Evolutionary conservation across 1,140 invertebrate genomes (phyloP).

Genomic region (Carposina sasakii): DNA sequence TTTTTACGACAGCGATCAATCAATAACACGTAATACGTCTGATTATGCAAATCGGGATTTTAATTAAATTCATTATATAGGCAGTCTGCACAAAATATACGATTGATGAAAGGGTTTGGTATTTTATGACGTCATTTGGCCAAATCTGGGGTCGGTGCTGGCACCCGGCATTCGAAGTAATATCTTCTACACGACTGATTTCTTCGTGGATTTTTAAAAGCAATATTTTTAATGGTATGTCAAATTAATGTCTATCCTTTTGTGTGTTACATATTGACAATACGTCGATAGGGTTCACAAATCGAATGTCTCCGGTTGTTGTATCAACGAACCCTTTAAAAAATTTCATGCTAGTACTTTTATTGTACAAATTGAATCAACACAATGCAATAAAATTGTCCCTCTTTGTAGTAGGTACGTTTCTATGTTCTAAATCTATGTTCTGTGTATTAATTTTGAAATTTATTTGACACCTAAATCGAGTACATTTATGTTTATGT

Average conservation of each 20-base stretch:
- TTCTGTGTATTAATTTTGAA: slow-evolving; percentile 30
- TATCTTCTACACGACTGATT: slow-evolving; percentile 52
- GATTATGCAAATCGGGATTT: slow-evolving; percentile 48
- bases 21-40: slow-evolving; percentile 25
- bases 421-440: slow-evolving; percentile 39
- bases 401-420: slow-evolving; percentile 34
- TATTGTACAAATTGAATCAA: slow-evolving; percentile 64
- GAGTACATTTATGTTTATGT: background rate
- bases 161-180: slow-evolving; percentile 32
- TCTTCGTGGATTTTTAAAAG: slow-evolving; percentile 54
- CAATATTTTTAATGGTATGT: slow-evolving; percentile 67
- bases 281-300: slow-evolving; percentile 60
- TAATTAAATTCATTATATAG: slow-evolving; percentile 64
- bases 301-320: slow-evolving; percentile 37
- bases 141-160: slow-evolving; percentile 17
- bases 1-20: slow-evolving; percentile 61
- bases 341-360: slow-evolving; percentile 58
- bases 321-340: slow-evolving; percentile 54
- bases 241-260: slow-evolving; percentile 63
- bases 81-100: slow-evolving; percentile 24
- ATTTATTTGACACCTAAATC: slow-evolving; percentile 27
- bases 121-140: slow-evolving; percentile 45
- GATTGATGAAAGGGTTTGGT: slow-evolving; percentile 18
- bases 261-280: slow-evolving; percentile 52
- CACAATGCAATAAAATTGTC: slow-evolving; percentile 46